Evolutionary conservation across 2,113 vertebrate genomes (phyloP).

Genomic region (Pontoporia blainvillei): DNA sequence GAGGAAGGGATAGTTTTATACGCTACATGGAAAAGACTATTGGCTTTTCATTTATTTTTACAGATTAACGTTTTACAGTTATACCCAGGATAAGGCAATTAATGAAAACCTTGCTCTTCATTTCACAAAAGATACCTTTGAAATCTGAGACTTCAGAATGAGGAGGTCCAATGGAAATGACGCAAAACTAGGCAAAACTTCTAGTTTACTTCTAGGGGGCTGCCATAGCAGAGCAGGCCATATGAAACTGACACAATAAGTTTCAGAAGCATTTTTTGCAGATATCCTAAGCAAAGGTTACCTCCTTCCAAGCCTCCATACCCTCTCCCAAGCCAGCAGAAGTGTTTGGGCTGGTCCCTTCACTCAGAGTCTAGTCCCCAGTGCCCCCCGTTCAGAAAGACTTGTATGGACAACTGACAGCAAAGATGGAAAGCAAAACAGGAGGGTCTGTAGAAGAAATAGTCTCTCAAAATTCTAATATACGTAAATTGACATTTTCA

Average conservation of each 20-base stretch:
- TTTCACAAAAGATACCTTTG: conserved; percentile 33
- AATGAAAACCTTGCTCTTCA: conserved; percentile 28
- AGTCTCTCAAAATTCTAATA: neutral
- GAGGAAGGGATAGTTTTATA: neutral
- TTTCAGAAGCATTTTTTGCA: neutral
- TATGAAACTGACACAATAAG: neutral
- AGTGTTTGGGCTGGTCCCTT: neutral
- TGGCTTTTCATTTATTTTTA: conserved; percentile 25
- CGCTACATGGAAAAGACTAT: neutral
- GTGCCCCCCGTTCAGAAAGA: neutral
- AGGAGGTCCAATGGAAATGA: conserved; percentile 18
- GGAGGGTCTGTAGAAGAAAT: neutral
- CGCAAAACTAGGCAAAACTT: neutral
- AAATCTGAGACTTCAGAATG: conserved; percentile 40
- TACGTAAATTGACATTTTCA: neutral
- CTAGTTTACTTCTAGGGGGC: neutral
- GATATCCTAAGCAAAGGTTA: neutral
- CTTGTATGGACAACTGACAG: neutral
- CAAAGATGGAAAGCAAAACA: neutral
- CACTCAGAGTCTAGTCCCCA: neutral
- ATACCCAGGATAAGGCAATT: neutral
- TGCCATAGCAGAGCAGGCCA: neutral
- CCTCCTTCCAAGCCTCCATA: neutral
- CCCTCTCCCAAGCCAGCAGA: neutral
- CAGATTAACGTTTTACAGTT: conserved; percentile 37